phyloP scores from a whole-genome alignment of 2,113 vertebrate species.

The Spea bombifrons region DNA sequence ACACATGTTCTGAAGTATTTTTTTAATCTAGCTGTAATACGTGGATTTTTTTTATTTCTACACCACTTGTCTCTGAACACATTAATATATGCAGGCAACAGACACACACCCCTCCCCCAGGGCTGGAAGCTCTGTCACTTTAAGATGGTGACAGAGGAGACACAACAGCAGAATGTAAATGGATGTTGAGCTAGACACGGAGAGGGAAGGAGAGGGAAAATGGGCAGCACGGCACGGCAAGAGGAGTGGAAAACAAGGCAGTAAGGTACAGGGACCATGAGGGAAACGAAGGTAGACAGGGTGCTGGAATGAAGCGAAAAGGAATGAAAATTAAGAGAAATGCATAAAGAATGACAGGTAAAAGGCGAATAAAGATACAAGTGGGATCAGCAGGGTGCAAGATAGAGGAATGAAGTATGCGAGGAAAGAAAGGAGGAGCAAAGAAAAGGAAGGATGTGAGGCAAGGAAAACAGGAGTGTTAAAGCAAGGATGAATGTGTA shows the following conservation, averaged over 20 bases:
- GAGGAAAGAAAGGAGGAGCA: neutral
- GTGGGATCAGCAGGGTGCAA: too few species aligned
- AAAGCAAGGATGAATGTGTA: neutral
- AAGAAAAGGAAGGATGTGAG: neutral
- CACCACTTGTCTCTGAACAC: neutral
- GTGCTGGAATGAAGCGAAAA: neutral
- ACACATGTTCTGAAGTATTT: neutral
- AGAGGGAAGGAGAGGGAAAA: constrained; percentile 42
- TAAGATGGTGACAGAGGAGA: constrained; percentile 40
- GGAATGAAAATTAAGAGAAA: neutral
- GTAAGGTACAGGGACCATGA: constrained; percentile 42
- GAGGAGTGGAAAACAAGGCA: constrained; percentile 35
- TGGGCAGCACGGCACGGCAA: constrained; percentile 28
- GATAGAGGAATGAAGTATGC: neutral
- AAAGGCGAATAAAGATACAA: too few species aligned
- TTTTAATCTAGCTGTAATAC: neutral
- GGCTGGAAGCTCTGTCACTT: constrained; percentile 27
- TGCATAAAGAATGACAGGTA: neutral
- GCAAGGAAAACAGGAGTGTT: constrained; percentile 1
- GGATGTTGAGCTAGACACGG: constrained; percentile 9
- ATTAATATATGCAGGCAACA: constrained; percentile 2
- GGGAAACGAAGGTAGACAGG: neutral
- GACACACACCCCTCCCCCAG: neutral
- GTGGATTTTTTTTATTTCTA: neutral
- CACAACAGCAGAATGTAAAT: constrained; percentile 43